phyloP scores from a whole-genome alignment of 2,113 vertebrate genomes.

The Halichoerus grypus region DNA sequence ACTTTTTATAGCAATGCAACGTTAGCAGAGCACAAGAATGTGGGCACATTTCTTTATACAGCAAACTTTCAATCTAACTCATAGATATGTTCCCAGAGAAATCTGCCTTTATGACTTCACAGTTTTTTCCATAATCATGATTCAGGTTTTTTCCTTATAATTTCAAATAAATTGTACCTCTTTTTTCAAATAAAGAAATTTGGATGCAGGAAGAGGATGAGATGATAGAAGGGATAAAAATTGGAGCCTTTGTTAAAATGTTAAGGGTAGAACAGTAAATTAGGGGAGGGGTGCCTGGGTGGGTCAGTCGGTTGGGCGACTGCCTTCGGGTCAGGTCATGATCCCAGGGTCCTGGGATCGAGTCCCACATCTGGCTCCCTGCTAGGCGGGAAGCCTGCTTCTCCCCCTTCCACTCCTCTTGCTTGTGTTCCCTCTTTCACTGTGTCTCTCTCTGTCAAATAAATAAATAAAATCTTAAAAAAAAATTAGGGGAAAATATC shows the following conservation, averaged over 20 bases:
- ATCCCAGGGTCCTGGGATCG: too few species aligned
- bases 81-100: slow-evolving; percentile 58
- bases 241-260: slow-evolving; percentile 12
- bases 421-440: too few species aligned
- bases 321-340: too few species aligned
- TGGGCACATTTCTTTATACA: slow-evolving; percentile 66
- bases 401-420: too few species aligned
- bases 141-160: background rate
- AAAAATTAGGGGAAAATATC: background rate
- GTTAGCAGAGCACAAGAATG: slow-evolving; percentile 57
- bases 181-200: slow-evolving; percentile 34
- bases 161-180: background rate
- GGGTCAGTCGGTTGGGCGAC: too few species aligned
- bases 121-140: slow-evolving; percentile 7
- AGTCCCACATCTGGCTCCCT: too few species aligned
- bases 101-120: slow-evolving; percentile 15
- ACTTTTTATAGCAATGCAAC: slow-evolving; percentile 84
- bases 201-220: background rate
- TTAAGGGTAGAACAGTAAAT: background rate
- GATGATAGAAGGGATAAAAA: background rate
- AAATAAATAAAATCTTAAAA: too few species aligned
- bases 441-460: too few species aligned
- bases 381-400: too few species aligned
- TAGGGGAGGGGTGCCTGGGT: background rate
- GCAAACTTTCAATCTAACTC: slow-evolving; percentile 73